Conservation (phyloP, 2,888 invertebrate genomes). For the Eutolmus rufibarbis region DNA sequence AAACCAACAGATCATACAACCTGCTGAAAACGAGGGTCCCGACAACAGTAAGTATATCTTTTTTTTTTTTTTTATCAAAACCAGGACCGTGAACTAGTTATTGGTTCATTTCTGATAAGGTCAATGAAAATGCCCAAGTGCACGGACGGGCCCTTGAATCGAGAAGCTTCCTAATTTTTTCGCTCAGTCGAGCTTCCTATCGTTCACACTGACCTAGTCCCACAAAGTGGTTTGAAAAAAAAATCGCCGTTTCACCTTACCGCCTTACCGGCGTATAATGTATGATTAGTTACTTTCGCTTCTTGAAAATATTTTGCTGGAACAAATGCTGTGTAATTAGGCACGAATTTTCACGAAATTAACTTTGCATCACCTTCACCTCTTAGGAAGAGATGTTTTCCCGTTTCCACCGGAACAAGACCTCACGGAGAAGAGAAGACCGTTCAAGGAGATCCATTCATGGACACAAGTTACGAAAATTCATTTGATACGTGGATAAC, state of each 20-base stretch:
- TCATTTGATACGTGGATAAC: conserved; percentile 18
- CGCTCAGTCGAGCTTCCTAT: not conserved
- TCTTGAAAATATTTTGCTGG: not conserved
- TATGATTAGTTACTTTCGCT: not conserved
- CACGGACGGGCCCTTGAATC: conserved; percentile 24
- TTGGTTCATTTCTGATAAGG: not conserved
- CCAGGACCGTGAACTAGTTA: not conserved
- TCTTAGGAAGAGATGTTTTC: not conserved
- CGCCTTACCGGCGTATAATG: not conserved
- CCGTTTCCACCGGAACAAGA: conserved; percentile 2
- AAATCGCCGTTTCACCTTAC: not conserved
- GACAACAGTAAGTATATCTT: not conserved
- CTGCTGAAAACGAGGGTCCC: not conserved
- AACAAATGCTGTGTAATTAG: not conserved
- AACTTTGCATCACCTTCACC: not conserved
- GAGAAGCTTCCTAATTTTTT: conserved; percentile 12
- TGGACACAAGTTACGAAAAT: conserved; percentile 10
- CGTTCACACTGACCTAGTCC: conserved; percentile 13
- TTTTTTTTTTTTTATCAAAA: not conserved
- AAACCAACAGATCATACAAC: conserved; percentile 53
- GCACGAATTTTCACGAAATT: not conserved
- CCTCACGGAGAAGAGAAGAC: not conserved
- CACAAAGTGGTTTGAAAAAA: not conserved
- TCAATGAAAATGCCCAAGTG: conserved; percentile 19
- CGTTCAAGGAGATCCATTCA: conserved; percentile 6